Evolutionary conservation across 2,888 invertebrate genomes (phyloP), one percentile per base, ranked within the genome.

Genomic region (Lasius fuliginosus): DNA sequence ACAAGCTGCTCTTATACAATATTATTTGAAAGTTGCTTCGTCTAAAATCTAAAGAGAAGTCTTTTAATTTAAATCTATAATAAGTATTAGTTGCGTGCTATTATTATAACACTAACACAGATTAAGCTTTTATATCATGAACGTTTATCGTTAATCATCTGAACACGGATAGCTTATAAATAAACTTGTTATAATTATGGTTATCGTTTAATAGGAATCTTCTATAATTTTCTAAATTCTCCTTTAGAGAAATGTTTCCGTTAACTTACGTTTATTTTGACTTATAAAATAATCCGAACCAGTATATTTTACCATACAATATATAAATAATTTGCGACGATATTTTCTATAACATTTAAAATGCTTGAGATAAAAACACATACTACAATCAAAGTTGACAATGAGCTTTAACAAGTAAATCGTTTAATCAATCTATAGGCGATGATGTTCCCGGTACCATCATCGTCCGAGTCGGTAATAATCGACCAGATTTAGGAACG

Each of bases 391-490:
- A 30, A 64, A 18, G 3, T 58, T 53, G 12, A 4, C 67, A 0
- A 15, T 46, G 23, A 36, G 15, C 27, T 27, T 46, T 71, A 71
- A 60, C 5, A 40, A 49, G 8, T 6, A 60, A 60, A 40, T 71
- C 1, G 11, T 49, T 77, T 3, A 33, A 56, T 3, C 40, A 23
- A 9, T 11, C 49, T 79, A 0, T 95, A 98, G 98, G 97, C 69
- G 96, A 96, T 33, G 97, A 97, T 93, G 96, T 97, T 90, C 97
- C 98, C 30, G 98, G 98, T 0, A 98, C 98, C 0, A 97, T 99
- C 84, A 97, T 98, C 36, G 98, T 99, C 0, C 96, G 98, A 33
- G 98, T 99, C 1, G 99, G 99, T 82, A 99, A 99, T 95, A 98
- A 98, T 95, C 96, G 98, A 0, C 99, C 99, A 0, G 99, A 99